Percentiles rank a stretch among this genome's conserved stretches.
Evolutionary conservation across 2,888 invertebrate genomes (phyloP).

Genomic region (Cremastinae sp.): DNA sequence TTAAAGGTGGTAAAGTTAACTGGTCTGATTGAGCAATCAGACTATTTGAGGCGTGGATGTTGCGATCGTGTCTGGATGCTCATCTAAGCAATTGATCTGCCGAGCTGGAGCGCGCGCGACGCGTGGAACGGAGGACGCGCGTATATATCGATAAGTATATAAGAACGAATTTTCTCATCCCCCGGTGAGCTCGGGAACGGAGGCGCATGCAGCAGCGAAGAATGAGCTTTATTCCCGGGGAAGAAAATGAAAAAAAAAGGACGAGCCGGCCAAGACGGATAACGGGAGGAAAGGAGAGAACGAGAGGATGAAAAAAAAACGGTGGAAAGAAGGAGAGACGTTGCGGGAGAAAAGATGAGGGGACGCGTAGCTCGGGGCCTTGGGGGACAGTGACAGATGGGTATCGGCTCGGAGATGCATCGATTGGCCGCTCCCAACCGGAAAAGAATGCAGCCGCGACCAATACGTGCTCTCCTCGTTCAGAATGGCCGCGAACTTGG

Average conservation of each 20-base stretch:
- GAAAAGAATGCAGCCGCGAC: conserved; percentile 79
- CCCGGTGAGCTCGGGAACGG: conserved; percentile 1
- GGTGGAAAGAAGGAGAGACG: conserved; percentile 31
- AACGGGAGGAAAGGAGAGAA: conserved; percentile 15
- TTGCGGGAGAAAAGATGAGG: conserved; percentile 37
- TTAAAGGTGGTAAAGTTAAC: conserved; percentile 29
- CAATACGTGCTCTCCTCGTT: conserved; percentile 78
- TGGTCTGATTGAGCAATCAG: conserved; percentile 49
- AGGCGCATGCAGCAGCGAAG: no score
- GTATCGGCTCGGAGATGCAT: conserved; percentile 80
- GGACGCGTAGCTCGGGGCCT: conserved; percentile 59
- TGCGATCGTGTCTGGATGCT: conserved; percentile 38
- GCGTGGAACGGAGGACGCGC: not conserved
- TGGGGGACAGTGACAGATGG: conserved; percentile 80
- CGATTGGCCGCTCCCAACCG: conserved; percentile 80
- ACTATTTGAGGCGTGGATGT: conserved; percentile 38
- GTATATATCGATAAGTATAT: conserved; percentile 1
- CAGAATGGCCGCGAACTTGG: conserved; percentile 77
- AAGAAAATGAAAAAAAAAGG: not conserved
- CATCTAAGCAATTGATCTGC: conserved; percentile 41
- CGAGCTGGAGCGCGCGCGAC: conserved; percentile 3
- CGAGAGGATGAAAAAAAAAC: not conserved
- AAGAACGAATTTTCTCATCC: conserved; percentile 24
- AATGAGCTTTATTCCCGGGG: not conserved
- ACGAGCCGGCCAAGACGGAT: not conserved